Evolutionary conservation across 2,888 invertebrate genomes (phyloP), one percentile per base, ranked within the genome.

Genomic region (Melanargia galathea): DNA sequence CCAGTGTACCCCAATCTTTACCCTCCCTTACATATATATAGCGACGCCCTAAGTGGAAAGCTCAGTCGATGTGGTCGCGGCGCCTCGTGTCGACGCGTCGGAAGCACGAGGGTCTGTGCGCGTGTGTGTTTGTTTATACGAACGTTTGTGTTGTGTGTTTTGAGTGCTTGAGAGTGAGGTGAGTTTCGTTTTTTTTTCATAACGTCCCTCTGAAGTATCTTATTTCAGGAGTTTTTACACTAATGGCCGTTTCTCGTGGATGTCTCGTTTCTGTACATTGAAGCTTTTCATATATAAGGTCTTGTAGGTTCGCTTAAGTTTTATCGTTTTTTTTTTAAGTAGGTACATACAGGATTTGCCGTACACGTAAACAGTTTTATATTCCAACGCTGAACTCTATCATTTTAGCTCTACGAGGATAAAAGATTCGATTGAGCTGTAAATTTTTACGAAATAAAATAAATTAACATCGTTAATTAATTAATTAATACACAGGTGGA

Each of bases 51-150:
- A 10, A n/a, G 10, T n/a, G 16, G 10, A 13, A 16, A 18, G 40
- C 38, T 59, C 61, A 66, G 66, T 66, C 64, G 64, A 62, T 62
- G 61, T n/a, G 22, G 24, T 8, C 51, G 43, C 58, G 26, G 58
- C 43, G 26, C 6, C 33, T n/a, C 22, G 59, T 18, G 20, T 46
- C 49, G 59, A 46, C 56, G 58, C 52, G 49, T 18, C 10, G 10
- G 40, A 3, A 16, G 13, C 16, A 46, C 30, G 48, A 60, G 43
- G 7, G 55, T 43, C 33, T 63, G 54, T 2, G 16, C 30, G 46
- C 57, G 43, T n/a, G 45, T 58, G 20, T 58, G 22, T 33, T 46
- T 46, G 22, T 13, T 40, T 43, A 43, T 22, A 58, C 46, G 35
- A 62, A 58, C 26, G 16, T 49, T 48, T 48, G 11, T 62, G 30